Base-by-base conservation (phyloP, 37 sponge, comb jelly and placozoan species). In the Ianthella basta region DNA sequence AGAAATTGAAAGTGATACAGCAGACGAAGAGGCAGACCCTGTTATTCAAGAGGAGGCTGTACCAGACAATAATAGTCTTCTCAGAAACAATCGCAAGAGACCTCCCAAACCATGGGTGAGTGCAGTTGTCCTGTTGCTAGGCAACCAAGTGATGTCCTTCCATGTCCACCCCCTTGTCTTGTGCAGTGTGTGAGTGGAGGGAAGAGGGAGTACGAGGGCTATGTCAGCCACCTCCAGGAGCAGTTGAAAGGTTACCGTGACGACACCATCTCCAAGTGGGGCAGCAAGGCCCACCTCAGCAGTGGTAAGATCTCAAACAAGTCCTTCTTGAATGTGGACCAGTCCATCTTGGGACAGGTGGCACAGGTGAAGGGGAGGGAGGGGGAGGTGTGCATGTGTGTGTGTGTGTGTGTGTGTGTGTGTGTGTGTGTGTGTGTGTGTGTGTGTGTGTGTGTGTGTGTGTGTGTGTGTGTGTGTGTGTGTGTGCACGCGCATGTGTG, bases 251-350 rank as follows among this genome's bases (percentile, higher is more conserved):
- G 73, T 21, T 87, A 87, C 59, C 82, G 88, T 27, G 82, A 93
- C 60, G 72, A 80, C 39, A 78, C 83, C 13, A 86, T 94, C 41
- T 37, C 83, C 20, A 94, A 94, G 66, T 94, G 94, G 94, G 85
- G 56, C 80, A 84, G 57, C 41, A 91, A 84, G 65, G 73, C 86
- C 0, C 41, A 50, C 53, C 84, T 94, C 60, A 69, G 87, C 55
- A 87, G 84, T 59, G 94, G 89, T 33, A 91, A 86, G 59, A 20
- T 88, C 39, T 87, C 84, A 44, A 88, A 67, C 80, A 94, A 94
- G 89, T 74, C 88, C 0, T 94, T 90, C 60, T 20, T 90, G 23
- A 80, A 90, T 54, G 83, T 91, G 60, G 92, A 90, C 79, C 77
- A 82, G 21, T 85, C 88, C 19, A 75, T 87, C 12, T 37, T 88